These are phyloP conservation scores for Heliconius nattereri DNA, from an alignment of 1,140 invertebrate species.

Conservation along the genomic window DNA sequence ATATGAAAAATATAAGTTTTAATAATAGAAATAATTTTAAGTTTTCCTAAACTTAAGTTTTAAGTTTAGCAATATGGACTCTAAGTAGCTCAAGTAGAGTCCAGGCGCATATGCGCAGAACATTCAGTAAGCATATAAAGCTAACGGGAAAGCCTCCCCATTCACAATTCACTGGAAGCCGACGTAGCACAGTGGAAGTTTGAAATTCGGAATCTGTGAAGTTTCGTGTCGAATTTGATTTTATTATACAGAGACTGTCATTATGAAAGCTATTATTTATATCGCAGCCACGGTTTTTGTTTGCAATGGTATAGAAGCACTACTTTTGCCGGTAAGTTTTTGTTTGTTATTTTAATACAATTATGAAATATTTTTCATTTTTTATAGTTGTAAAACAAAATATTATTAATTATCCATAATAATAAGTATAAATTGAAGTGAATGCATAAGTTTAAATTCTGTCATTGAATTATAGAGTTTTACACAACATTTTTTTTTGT, in stretches of 20 bases:
- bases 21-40: not conserved
- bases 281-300: conserved; percentile 51
- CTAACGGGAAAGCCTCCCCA: conserved; percentile 57
- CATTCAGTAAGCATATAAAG: conserved; percentile 63
- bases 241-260: conserved; percentile 21
- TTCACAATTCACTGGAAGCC: conserved; percentile 65
- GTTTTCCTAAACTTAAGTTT: too few relatives aligned
- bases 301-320: conserved; percentile 52
- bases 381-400: too few relatives aligned
- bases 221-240: conserved; percentile 36
- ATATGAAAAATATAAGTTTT: not conserved
- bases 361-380: not conserved
- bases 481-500: too few relatives aligned
- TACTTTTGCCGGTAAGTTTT: conserved; percentile 66
- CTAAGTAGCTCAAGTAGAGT: not conserved
- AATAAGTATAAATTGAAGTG: not conserved
- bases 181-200: conserved; percentile 44
- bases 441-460: not conserved
- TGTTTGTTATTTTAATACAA: conserved; percentile 9
- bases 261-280: conserved; percentile 59
- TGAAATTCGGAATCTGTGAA: conserved; percentile 31
- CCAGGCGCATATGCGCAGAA: conserved; percentile 68
- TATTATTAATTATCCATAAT: too few relatives aligned
- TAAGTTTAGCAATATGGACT: not conserved
- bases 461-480: too few relatives aligned